Evolutionary conservation across 2,113 vertebrate species (phyloP), one percentile per base, ranked within the genome.

Genomic region (Antechinus stuartii): DNA sequence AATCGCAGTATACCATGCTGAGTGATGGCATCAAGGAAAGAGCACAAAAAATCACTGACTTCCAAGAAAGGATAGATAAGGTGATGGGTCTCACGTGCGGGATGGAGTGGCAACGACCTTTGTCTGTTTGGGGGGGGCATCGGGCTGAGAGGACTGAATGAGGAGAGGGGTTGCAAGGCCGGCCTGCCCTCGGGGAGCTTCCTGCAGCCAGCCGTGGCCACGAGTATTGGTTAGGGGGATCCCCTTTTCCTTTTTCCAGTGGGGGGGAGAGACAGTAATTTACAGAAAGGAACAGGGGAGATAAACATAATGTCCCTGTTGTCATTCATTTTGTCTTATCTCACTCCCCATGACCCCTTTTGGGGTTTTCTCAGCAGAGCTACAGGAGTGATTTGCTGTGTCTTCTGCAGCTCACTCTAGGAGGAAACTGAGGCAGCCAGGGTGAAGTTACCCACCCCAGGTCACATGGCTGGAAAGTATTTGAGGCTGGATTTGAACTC

Each of bases 21-120:
- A 98, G 97, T 56, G 98, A 99, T 96, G 98, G 92, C 93, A 2
- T 99, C 91, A 96, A 98, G 92, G 96, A 94, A 54, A 99, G 99
- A 91, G 98, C 98, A 89, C 94, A 6, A 90, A 97, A 98, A 97
- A 99, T 99, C 46, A 96, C 97, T 96, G 98, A 94, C 30, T 97
- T 99, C 54, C 98, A 98, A 96, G 95, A 98, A 26, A 98, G 98
- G 97, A 99, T 99, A 55, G 97, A 99, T 26, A 97, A 99, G 99
- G 99, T 99, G 97, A 96, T 92, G 11, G 1, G 7, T 95, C 2
- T 90, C 54, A 0, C 6, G 89, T 19, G 95, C 4, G 10, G 14
- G 61, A 68, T 2, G 92, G n/a, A 93, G 8, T 53, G 47, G 9
- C 27, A 22, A 27, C 25, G 57, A 61, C 2, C 9, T 27, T 57